phyloP scores from a whole-genome alignment of 2,113 vertebrate genomes.

The Ramphastos sulfuratus region DNA sequence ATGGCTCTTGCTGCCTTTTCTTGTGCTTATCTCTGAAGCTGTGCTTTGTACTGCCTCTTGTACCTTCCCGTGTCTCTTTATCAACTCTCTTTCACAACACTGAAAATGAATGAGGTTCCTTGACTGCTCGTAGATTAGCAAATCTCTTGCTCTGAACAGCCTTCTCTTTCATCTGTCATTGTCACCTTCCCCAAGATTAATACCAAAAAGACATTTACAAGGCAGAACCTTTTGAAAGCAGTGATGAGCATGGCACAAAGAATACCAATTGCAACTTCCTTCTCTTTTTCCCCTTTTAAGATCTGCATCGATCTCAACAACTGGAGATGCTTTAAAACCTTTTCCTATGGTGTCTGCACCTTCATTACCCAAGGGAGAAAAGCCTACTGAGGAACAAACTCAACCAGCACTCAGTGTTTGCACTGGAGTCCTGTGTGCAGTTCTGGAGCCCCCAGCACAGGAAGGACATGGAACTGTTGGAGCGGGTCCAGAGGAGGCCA shows the following conservation, averaged over 20 bases:
- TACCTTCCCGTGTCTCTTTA: background rate
- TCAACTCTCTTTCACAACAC: background rate
- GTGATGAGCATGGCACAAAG: constrained; percentile 35
- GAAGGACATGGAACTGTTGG: too few species aligned
- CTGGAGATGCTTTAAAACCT: constrained; percentile 64
- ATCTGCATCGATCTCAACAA: constrained; percentile 46
- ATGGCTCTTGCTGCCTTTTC: background rate
- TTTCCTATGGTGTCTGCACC: background rate
- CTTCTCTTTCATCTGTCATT: constrained; percentile 1
- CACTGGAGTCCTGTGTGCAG: too few species aligned
- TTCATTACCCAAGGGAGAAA: constrained; percentile 7
- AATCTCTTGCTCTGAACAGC: constrained; percentile 1
- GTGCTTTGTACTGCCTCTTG: background rate
- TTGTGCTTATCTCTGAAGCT: constrained; percentile 26
- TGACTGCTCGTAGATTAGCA: background rate
- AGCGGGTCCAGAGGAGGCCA: too few species aligned
- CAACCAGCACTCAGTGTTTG: background rate
- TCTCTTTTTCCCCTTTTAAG: background rate
- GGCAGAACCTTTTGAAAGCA: constrained; percentile 28
- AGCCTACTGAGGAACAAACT: background rate
- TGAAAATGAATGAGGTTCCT: background rate
- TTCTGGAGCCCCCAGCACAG: too few species aligned
- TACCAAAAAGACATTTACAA: background rate
- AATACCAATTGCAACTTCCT: constrained; percentile 32
- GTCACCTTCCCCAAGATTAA: background rate